Evolutionary conservation across 1,140 invertebrate genomes (phyloP).

Genomic region (Saxidomus purpurata): DNA sequence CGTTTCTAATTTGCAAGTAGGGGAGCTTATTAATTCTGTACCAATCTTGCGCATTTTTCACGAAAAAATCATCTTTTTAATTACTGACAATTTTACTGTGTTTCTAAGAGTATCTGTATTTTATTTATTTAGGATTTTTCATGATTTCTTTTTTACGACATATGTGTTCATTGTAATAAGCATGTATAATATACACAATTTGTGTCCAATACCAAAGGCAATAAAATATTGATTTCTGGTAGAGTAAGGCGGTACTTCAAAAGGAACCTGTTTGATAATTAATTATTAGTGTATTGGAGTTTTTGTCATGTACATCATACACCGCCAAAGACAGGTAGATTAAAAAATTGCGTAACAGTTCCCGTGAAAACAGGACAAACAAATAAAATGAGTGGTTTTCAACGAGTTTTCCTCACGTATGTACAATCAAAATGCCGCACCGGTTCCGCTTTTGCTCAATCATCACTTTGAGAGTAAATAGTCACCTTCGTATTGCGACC

Average conservation of each 20-base stretch:
- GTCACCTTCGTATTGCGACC: neutral
- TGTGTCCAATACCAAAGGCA: too few relatives aligned
- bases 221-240: conserved; percentile 30
- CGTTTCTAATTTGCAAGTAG: too few relatives aligned
- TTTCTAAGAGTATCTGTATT: too few relatives aligned
- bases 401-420: neutral
- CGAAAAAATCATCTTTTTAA: too few relatives aligned
- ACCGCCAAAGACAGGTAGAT: conserved; percentile 20
- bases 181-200: too few relatives aligned
- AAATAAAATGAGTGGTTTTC: conserved; percentile 7
- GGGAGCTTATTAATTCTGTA: too few relatives aligned
- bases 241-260: conserved; percentile 17
- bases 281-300: conserved; percentile 61
- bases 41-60: too few relatives aligned
- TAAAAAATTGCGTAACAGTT: neutral
- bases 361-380: neutral
- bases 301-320: neutral
- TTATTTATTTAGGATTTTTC: too few relatives aligned
- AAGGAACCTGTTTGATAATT: neutral
- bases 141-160: too few relatives aligned
- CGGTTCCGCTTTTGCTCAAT: neutral
- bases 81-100: too few relatives aligned
- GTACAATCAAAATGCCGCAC: neutral
- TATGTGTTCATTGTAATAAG: too few relatives aligned
- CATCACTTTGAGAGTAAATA: neutral